A percentile compares a stretch with the other conserved stretches of the same genome.
These are phyloP conservation scores for Malurus cyaneus DNA, from an alignment of 2,113 vertebrate genomes.

Conservation along the genomic window DNA sequence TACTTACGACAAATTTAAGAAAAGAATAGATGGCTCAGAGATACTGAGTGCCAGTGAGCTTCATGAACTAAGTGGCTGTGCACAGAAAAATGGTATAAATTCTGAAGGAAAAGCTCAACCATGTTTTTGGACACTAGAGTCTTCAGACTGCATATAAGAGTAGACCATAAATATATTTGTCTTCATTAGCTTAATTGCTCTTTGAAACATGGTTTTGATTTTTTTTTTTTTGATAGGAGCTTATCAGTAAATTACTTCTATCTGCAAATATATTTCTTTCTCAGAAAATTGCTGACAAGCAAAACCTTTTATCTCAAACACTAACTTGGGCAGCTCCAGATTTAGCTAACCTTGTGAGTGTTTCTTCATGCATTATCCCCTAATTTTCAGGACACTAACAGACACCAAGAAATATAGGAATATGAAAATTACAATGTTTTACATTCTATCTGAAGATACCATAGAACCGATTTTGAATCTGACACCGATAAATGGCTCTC, in stretches of 20 bases:
- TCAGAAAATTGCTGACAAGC: not conserved
- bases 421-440: slow-evolving; percentile 16
- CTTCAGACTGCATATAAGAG: not conserved
- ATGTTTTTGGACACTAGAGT: not conserved
- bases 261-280: not conserved
- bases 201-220: not conserved
- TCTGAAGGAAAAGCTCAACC: not conserved
- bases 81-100: not conserved
- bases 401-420: not conserved
- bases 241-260: not conserved
- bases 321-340: not conserved
- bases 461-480: slow-evolving; percentile 18
- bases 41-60: not conserved
- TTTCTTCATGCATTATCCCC: not conserved
- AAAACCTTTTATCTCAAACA: not conserved
- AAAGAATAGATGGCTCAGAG: not conserved
- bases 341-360: not conserved
- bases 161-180: not conserved
- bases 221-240: not conserved
- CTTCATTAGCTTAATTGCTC: not conserved
- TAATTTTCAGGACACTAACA: not conserved
- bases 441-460: not conserved
- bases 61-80: not conserved
- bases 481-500: not conserved
- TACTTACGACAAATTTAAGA: not conserved